Evolutionary conservation across 2,113 vertebrate species (phyloP).

Genomic region (Chloebia gouldiae): DNA sequence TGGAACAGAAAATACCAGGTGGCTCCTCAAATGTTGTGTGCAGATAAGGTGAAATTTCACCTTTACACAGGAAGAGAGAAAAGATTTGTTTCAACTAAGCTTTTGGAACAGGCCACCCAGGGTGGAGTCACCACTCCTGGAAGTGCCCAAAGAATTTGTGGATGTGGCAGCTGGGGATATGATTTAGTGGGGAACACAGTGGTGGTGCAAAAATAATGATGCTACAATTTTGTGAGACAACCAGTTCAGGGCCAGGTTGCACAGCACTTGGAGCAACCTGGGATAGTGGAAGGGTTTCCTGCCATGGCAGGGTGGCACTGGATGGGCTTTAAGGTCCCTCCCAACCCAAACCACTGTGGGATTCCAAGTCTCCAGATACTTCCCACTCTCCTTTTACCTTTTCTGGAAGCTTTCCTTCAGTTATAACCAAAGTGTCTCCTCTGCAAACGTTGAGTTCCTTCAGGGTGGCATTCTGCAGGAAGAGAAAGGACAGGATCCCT

Average conservation of each 20-base stretch:
- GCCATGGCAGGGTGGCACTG: neutral
- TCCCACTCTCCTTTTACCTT: constrained; percentile 59
- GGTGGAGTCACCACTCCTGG: neutral
- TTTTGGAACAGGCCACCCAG: neutral
- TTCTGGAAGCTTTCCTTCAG: constrained; percentile 85
- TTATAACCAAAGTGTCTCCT: constrained; percentile 88
- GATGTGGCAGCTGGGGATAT: neutral
- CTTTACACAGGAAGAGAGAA: neutral
- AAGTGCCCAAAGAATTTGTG: neutral
- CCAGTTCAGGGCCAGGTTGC: neutral
- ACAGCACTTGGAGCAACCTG: neutral
- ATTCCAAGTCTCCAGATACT: neutral
- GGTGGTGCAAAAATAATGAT: neutral
- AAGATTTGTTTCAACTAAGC: neutral
- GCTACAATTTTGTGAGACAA: neutral
- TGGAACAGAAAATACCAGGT: constrained; percentile 22
- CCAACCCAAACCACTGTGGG: neutral
- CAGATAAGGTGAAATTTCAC: neutral
- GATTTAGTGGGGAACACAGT: fast-evolving
- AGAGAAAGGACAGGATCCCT: neutral
- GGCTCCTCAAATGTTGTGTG: neutral
- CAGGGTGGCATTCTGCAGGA: constrained; percentile 81
- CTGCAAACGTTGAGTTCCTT: constrained; percentile 80
- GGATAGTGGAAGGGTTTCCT: neutral
- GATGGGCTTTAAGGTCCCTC: neutral